These are phyloP conservation scores for Chlorodrepanis virens DNA, from an alignment of 2,113 vertebrate genomes.

Conservation along the genomic window DNA sequence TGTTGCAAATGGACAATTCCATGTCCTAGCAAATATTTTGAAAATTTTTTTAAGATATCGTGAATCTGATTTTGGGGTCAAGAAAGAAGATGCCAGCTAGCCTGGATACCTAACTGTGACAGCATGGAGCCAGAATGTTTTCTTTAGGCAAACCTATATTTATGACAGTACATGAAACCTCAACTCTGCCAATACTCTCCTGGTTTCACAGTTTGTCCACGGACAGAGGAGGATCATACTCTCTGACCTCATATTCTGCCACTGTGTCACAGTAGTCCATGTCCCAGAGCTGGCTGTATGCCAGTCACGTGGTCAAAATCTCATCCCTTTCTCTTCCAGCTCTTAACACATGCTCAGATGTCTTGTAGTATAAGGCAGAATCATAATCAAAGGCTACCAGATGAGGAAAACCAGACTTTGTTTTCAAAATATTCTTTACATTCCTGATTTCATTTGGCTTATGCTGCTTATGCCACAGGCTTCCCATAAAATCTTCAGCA, in stretches of 20 bases:
- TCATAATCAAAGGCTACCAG: not conserved
- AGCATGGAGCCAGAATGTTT: not conserved
- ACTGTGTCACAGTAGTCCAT: not conserved
- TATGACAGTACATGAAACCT: not conserved
- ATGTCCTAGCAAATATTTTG: not conserved
- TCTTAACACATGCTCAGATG: not conserved
- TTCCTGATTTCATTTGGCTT: not conserved
- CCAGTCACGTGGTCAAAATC: not conserved
- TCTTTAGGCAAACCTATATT: not conserved
- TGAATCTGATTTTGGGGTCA: not conserved
- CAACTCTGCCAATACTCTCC: not conserved
- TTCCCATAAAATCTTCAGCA: not conserved
- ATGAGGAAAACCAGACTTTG: not conserved
- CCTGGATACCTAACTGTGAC: not conserved
- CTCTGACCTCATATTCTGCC: not conserved
- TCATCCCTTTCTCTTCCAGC: not conserved
- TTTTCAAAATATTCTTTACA: not conserved
- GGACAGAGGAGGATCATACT: not conserved
- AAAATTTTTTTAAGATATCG: not conserved
- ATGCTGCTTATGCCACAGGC: not conserved
- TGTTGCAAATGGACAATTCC: not conserved
- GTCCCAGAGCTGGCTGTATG: not conserved
- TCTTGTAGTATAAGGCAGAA: not conserved
- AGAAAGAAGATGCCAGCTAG: not conserved
- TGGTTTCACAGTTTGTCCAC: slow-evolving; percentile 11